These are phyloP conservation scores for Sinocyclocheilus anophthalmus DNA, from an alignment of 2,113 vertebrate species.

Conservation along the genomic window DNA sequence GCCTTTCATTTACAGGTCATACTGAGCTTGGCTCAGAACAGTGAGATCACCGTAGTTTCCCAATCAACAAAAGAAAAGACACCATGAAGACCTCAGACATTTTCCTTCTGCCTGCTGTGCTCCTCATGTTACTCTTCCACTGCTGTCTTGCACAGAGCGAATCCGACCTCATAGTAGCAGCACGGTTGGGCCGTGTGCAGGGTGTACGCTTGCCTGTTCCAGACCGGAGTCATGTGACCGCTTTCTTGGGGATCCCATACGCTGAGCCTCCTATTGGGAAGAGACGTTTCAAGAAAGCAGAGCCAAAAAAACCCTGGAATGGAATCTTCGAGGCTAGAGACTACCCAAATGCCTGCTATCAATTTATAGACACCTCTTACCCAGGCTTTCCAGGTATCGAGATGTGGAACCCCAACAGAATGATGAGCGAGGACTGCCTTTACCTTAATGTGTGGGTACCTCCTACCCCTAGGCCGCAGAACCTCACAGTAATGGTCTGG, in stretches of 20 bases:
- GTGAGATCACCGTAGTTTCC: constrained; percentile 36
- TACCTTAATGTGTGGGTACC: constrained; percentile 92
- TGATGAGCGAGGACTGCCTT: constrained; percentile 90
- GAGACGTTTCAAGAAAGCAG: constrained; percentile 81
- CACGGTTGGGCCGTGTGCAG: constrained; percentile 74
- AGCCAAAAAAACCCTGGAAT: constrained; percentile 79
- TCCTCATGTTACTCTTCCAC: constrained; percentile 60
- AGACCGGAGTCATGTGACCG: constrained; percentile 72
- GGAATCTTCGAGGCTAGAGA: constrained; percentile 73
- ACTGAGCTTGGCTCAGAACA: constrained; percentile 59
- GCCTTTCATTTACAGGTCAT: constrained; percentile 57
- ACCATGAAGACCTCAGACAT: constrained; percentile 65
- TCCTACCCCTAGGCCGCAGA: constrained; percentile 72
- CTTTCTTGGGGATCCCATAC: constrained; percentile 89
- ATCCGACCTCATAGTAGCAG: constrained; percentile 75
- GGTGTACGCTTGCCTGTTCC: constrained; percentile 74
- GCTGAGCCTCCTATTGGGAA: constrained; percentile 83
- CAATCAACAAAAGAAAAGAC: constrained; percentile 26
- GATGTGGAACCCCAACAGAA: constrained; percentile 95
- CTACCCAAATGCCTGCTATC: constrained; percentile 84
- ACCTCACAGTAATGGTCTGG: constrained; percentile 87
- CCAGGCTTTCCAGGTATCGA: constrained; percentile 86
- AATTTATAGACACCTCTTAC: constrained; percentile 82
- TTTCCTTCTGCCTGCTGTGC: constrained; percentile 58
- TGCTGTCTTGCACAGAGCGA: constrained; percentile 69